phyloP scores from a whole-genome alignment of 92 coral and sea anemone species.

The Muricea muricata region DNA sequence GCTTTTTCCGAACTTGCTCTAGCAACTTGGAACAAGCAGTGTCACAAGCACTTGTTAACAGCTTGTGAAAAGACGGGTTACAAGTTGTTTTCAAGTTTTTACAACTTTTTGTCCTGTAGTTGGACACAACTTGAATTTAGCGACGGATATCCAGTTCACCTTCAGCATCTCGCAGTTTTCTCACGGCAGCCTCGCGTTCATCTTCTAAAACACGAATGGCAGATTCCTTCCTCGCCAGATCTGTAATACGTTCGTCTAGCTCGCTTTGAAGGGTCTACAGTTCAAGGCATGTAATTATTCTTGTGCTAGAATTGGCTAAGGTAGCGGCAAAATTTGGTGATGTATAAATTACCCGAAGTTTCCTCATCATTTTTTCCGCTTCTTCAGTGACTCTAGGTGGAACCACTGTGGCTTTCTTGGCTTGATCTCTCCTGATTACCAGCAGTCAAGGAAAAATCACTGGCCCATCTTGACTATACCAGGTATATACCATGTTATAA shows the following conservation, averaged over 20 bases:
- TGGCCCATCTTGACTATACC: background rate
- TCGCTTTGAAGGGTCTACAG: conserved; percentile 72
- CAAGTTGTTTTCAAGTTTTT: too few species aligned
- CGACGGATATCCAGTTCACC: conserved; percentile 42
- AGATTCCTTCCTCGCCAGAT: conserved; percentile 79
- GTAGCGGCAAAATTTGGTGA: too few species aligned
- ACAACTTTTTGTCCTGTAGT: too few species aligned
- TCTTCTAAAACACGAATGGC: conserved; percentile 88
- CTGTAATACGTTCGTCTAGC: conserved; percentile 78
- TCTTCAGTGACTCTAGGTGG: conserved; percentile 99
- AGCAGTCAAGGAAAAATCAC: background rate
- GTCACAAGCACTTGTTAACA: too few species aligned
- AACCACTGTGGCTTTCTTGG: conserved; percentile 89
- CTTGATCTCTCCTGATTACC: conserved; percentile 82
- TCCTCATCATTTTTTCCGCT: conserved; percentile 98
- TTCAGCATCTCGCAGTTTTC: conserved; percentile 83
- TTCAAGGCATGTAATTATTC: background rate
- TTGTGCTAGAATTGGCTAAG: background rate
- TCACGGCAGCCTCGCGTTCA: conserved; percentile 84
- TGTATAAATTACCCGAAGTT: conserved; percentile 82
- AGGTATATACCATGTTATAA: background rate
- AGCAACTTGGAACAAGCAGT: too few species aligned
- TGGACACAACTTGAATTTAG: background rate
- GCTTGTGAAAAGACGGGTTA: too few species aligned
- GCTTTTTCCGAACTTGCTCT: too few species aligned